These are phyloP conservation scores for Lasiurus cinereus DNA, from an alignment of 2,113 vertebrate species.

Conservation along the genomic window DNA sequence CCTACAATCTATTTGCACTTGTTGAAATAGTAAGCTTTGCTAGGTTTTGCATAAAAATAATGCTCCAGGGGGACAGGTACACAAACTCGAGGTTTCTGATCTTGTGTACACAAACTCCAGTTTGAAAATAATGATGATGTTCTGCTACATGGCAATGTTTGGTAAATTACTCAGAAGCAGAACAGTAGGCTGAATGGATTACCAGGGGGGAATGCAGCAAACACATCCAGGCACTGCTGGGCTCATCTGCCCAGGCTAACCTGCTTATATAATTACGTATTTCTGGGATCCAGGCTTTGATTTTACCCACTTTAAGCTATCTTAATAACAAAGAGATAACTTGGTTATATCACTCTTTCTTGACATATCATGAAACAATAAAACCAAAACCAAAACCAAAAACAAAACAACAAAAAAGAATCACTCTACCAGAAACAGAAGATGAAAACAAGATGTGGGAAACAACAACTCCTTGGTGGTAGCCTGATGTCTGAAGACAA, in stretches of 20 bases:
- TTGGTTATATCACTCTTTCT: neutral
- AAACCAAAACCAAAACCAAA: neutral
- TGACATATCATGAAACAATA: slow-evolving; percentile 6
- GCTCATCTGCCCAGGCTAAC: neutral
- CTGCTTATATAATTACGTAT: neutral
- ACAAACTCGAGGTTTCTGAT: slow-evolving; percentile 22
- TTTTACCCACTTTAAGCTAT: neutral
- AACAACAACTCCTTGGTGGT: neutral
- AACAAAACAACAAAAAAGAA: neutral
- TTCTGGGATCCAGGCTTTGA: neutral
- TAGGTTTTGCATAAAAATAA: neutral
- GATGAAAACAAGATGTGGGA: neutral
- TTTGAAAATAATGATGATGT: slow-evolving; percentile 26
- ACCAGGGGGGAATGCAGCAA: neutral
- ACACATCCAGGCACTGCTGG: neutral
- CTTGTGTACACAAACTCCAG: neutral
- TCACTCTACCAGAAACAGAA: neutral
- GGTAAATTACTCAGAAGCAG: neutral
- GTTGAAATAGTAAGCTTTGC: neutral
- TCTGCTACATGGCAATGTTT: neutral
- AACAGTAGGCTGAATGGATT: neutral
- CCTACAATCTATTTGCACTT: neutral
- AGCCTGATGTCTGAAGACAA: neutral
- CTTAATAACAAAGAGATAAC: neutral
- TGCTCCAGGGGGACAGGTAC: neutral